Base-by-base conservation (phyloP, 2,797 vertebrate species). In the Tragelaphus eurycerus region DNA sequence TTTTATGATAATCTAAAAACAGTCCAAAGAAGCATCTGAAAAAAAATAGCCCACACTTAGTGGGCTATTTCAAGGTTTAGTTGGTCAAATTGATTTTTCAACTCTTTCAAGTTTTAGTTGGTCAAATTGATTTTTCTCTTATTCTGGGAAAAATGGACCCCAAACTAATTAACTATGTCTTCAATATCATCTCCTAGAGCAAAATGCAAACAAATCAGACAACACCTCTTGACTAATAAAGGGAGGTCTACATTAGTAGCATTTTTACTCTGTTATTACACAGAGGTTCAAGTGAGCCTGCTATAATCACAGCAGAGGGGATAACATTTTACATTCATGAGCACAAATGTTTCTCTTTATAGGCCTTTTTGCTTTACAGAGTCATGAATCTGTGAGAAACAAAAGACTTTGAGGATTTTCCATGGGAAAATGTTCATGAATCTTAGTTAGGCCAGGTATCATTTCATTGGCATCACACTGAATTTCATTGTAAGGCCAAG, bases 371-470 rank as follows among this genome's bases (percentile, higher is more conserved):
- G 6, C 57, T 97, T 96, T 95, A 86, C 48, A 97, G 89, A 96
- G 92, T 96, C 90, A 86, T 96, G 86, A 84, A 95, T 52, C 95
- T 94, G 3, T 93, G 89, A 94, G 71, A 93, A 95, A 25, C 23
- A 96, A 31, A 48, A 97, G 96, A 95, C 19, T 52, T 27, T 82
- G 34, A 93, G 59, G 23, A 89, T 34, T 93, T 16, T 96, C 90
- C 97, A 89, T 86, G 94, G 96, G 81, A 91, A 98, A 98, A 93
- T 59, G 15, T 57, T 95, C 95, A 62, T 59, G 50, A 67, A 91
- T 96, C 91, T 90, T 79, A 74, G 57, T 71, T 29, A 64, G 43
- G 55, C 29, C 88, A 71, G 31, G 60, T 95, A 59, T 34, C 71
- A 86, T 95, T 67, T 96, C 67, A 88, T 88, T 86, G 78, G 34